phyloP scores from a whole-genome alignment of 1,140 invertebrate genomes.

The Chironomus striatipennis region DNA sequence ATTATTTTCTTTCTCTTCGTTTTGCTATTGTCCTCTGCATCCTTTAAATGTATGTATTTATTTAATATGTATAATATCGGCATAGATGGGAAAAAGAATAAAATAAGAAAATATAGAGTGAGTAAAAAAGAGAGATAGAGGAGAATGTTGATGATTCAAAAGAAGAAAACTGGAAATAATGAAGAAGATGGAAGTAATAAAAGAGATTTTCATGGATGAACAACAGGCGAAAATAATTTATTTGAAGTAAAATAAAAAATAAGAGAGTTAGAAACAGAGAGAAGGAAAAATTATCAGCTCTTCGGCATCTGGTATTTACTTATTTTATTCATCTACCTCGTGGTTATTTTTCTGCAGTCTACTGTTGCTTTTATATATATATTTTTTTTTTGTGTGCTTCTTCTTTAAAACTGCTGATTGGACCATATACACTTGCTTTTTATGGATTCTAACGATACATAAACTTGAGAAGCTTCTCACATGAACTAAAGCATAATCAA shows the following conservation, averaged over 20 bases:
- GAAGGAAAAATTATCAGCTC: not conserved
- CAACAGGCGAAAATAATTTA: constrained; percentile 19
- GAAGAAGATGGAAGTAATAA: constrained; percentile 11
- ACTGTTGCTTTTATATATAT: no score
- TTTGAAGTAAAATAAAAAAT: not conserved
- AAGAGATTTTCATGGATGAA: constrained; percentile 19
- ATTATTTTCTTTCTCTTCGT: not conserved
- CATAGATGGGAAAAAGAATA: not conserved
- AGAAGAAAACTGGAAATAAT: constrained; percentile 17
- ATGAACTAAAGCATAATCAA: not conserved
- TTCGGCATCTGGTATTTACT: constrained; percentile 20
- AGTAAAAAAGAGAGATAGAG: not conserved
- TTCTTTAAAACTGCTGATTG: not conserved
- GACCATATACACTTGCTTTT: not conserved
- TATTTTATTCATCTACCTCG: not conserved
- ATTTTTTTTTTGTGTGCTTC: no score
- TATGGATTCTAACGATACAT: not conserved
- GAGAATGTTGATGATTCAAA: not conserved
- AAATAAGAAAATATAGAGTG: not conserved
- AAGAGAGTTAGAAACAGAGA: no score
- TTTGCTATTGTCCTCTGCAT: not conserved
- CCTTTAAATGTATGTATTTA: not conserved
- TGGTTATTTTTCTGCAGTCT: no score
- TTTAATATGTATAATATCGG: not conserved
- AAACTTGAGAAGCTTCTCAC: not conserved